Evolutionary conservation across 2,113 vertebrate species (phyloP).

Genomic region (Plecturocebus donacophilus): DNA sequence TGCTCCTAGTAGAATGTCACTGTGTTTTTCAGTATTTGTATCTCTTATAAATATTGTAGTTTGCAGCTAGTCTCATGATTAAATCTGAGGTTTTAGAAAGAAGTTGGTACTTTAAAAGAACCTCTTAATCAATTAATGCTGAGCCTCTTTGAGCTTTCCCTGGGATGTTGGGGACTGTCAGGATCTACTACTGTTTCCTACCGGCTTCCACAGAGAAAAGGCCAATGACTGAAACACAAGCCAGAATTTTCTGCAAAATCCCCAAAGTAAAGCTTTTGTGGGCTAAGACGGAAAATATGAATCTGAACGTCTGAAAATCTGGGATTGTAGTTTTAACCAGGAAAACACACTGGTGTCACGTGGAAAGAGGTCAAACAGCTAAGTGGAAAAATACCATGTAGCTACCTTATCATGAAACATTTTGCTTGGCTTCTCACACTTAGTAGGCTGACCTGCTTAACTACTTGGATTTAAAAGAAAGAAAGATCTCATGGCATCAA

Average conservation of each 20-base stretch:
- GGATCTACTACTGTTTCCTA: background rate
- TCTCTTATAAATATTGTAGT: background rate
- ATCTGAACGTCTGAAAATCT: slow-evolving; percentile 66
- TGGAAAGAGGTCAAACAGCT: background rate
- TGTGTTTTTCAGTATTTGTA: background rate
- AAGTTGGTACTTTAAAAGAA: background rate
- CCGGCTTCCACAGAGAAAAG: background rate
- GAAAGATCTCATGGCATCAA: background rate
- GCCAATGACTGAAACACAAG: background rate
- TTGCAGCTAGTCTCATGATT: background rate
- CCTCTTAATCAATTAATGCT: background rate
- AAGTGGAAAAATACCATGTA: background rate
- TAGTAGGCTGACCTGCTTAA: slow-evolving; percentile 13
- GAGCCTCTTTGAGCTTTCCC: background rate
- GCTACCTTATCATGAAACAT: background rate
- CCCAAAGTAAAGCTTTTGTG: slow-evolving; percentile 26
- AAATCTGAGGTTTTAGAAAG: background rate
- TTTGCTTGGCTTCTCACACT: slow-evolving; percentile 36
- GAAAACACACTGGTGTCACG: slow-evolving; percentile 50
- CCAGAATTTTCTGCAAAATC: slow-evolving; percentile 10
- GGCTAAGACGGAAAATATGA: slow-evolving; percentile 64
- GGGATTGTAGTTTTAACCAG: slow-evolving; percentile 62
- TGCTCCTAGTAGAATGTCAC: background rate
- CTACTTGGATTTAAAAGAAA: slow-evolving; percentile 44
- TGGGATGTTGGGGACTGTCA: background rate